Evolutionary conservation across 2,888 invertebrate species (phyloP), one percentile per base, ranked within the genome.

Genomic region (Chironomus riparius): DNA sequence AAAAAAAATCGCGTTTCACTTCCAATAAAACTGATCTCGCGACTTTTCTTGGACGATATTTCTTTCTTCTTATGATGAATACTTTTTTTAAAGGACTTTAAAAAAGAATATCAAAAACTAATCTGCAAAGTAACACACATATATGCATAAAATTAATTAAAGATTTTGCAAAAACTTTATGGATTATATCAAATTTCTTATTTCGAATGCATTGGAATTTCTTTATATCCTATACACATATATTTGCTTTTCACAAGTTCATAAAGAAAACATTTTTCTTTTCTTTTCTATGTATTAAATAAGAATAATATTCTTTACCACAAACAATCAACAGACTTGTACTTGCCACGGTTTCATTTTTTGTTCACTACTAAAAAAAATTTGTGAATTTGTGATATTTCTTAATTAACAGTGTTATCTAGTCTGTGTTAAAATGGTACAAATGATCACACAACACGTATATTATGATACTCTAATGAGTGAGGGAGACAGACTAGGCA

Each of bases 291-390:
- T 56, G 56, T 56, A 18, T 15, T n/a, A 70, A 22, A 65, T 6
- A 22, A 22, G 13, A 13, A 65, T 21, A n/a, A 70, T 24, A 18
- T 50, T 15, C 15, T 28, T 68, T 68, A 28, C 38, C 38, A 38
- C 38, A 38, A 38, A 38, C 38, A 38, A 15, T n/a, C 68, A 13
- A 70, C 13, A 50, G 50, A 10, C 61, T 62, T n/a, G 22, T 62
- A 72, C 72, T 72, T 72, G 72, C 72, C 72, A 72, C 72, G 72
- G 72, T 72, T 72, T 72, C 72, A 72, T 72, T 72, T 72, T 72
- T 72, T 72, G n/a, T 72, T 15, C 65, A 24, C 65, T 5, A 24
- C 65, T 5, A 65, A 24, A 21, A 24, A 15, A 21, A 65, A 21
- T 65, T 24, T 65, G 65, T 65, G 65, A 65, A 65, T 24, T 65